Percentiles rank a stretch among this genome's conserved stretches.
Conservation (phyloP, 1,140 invertebrate species). For the Euura saliciscinereae region DNA sequence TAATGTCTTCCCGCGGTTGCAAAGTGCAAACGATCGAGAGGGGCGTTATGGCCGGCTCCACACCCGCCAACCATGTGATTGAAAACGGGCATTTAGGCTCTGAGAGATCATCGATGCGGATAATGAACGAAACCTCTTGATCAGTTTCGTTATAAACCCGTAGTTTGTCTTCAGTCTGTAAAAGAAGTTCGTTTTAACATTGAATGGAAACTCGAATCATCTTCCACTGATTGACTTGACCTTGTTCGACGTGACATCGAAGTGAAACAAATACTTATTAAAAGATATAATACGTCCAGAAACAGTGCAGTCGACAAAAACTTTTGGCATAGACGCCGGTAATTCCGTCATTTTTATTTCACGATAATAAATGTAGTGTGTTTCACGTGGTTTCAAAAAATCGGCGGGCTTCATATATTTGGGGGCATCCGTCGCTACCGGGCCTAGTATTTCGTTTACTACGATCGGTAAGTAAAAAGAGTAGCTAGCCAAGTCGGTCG, state of each 20-base stretch:
- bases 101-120: slow-evolving; percentile 26
- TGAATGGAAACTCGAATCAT: too few relatives aligned
- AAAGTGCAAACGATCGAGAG: slow-evolving; percentile 22
- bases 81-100: slow-evolving; percentile 23
- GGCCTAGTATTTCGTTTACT: slow-evolving; percentile 43
- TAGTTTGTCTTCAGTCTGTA: slow-evolving; percentile 24
- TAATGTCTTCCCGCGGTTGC: slow-evolving; percentile 9
- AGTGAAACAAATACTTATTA: slow-evolving; percentile 30
- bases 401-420: slow-evolving; percentile 8
- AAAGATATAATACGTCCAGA: slow-evolving; percentile 22
- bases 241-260: slow-evolving; percentile 18
- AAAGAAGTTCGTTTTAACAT: background rate
- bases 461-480: slow-evolving; percentile 41
- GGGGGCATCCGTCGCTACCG: slow-evolving; percentile 16
- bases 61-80: slow-evolving; percentile 24
- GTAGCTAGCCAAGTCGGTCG: slow-evolving; percentile 34
- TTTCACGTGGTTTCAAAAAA: slow-evolving; percentile 12
- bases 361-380: slow-evolving; percentile 12
- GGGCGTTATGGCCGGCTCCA: slow-evolving; percentile 6
- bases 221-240: slow-evolving; percentile 13
- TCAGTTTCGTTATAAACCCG: slow-evolving; percentile 26
- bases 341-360: slow-evolving; percentile 14
- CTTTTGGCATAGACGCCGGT: slow-evolving; percentile 22
- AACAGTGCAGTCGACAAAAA: slow-evolving; percentile 30
- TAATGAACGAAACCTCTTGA: slow-evolving; percentile 13